Evolutionary conservation across 2,113 vertebrate genomes (phyloP), one percentile per base, ranked within the genome.

Genomic region (Bufo gargarizans): DNA sequence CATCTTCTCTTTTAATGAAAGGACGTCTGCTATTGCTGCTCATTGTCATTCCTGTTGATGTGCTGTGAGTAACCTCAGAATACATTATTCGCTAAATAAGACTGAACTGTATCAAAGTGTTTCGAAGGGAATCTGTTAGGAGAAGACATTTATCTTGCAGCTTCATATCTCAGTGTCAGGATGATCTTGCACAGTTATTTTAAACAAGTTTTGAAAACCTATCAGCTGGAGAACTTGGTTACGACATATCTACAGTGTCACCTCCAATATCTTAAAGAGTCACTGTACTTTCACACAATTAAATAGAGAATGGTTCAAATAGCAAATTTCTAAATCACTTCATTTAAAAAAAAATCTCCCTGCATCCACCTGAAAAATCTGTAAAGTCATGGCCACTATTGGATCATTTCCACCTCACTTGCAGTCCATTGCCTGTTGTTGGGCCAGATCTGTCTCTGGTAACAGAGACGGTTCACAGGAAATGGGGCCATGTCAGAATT

Each of bases 121-220:
- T 78, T 78, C 56, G n/a, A 78, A 22, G 9, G 49, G 56, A 56
- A 22, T 78, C 9, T 13, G 50, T 78, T 22, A 6, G 72, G 20
- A 55, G 50, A 50, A n/a, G 76, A 78, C 77, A 78, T 56, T 78
- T n/a, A 56, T 78, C 77, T 56, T 10, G 72, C 47, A 76, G 72
- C 17, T 56, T 55, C n/a, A 14, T 56, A 78, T 78, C 77, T n/a
- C 11, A 6, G 20, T 78, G 50, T 55, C 77, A 22, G 50, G 50
- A 56, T 22, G 50, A 78, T 78, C 17, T 76, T 20, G 45, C 47
- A 76, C 72, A 76, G 45, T 76, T 76, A 20, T 56, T 78, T 53
- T 77, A 19, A 6, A 76, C 2, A 4, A 77, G 74, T 77, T 50
- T 50, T 13, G 49, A 78, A 50, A 50, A 77, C 1, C 6, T 56